Evolutionary conservation across 1,140 invertebrate species (phyloP).

Genomic region (Bicyclus anynana): DNA sequence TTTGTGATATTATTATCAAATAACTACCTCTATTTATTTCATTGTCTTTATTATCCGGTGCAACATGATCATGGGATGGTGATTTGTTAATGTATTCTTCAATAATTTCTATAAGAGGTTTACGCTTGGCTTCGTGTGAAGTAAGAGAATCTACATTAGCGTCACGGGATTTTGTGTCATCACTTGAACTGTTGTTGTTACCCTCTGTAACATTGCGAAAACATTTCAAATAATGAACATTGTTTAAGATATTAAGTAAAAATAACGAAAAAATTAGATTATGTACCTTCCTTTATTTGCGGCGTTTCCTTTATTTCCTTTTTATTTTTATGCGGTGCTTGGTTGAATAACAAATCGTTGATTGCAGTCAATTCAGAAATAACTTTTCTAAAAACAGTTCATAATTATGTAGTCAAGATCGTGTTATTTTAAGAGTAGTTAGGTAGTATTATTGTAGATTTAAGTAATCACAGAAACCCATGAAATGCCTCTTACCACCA

Average conservation of each 20-base stretch:
- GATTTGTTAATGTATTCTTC: constrained; percentile 28
- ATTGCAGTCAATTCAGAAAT: constrained; percentile 42
- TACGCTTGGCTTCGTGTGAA: constrained; percentile 28
- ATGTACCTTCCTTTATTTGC: constrained; percentile 20
- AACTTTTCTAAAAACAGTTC: constrained; percentile 34
- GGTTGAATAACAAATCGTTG: constrained; percentile 50
- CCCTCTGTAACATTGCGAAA: constrained; percentile 16
- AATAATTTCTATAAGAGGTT: constrained; percentile 53
- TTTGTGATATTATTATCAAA: too few relatives aligned
- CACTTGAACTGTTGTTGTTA: constrained; percentile 26
- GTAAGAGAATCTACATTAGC: not conserved
- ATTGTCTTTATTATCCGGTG: constrained; percentile 18
- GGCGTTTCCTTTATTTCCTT: constrained; percentile 25
- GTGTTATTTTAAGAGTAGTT: too few relatives aligned
- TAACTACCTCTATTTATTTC: constrained; percentile 4
- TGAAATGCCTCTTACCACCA: too few relatives aligned
- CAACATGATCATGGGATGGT: constrained; percentile 16
- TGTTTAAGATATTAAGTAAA: too few relatives aligned
- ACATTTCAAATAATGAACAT: too few relatives aligned
- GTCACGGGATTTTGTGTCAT: constrained; percentile 17
- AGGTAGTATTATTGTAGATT: too few relatives aligned
- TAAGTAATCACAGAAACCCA: too few relatives aligned
- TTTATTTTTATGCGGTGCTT: constrained; percentile 35
- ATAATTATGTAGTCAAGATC: too few relatives aligned
- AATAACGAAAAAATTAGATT: too few relatives aligned